Evolutionary conservation across 2,113 vertebrate genomes (phyloP).

Genomic region (Macrotus californicus): DNA sequence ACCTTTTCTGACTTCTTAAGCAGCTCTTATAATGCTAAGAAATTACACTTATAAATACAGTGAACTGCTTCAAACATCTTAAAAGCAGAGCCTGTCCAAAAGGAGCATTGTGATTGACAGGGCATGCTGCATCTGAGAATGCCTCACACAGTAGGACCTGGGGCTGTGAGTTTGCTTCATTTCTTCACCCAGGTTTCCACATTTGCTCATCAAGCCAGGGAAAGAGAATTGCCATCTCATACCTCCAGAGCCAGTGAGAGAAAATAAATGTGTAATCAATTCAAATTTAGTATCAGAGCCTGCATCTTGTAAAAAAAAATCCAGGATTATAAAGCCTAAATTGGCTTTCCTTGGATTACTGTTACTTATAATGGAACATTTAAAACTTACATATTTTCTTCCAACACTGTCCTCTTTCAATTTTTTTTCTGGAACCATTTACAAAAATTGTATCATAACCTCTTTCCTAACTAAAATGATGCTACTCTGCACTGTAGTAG

Average conservation of each 20-base stretch:
- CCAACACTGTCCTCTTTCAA: neutral
- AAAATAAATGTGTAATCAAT: too few species aligned
- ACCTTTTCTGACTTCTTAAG: neutral
- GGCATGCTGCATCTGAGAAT: fast-evolving
- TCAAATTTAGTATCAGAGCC: neutral
- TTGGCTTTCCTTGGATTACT: neutral
- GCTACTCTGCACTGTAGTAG: too few species aligned
- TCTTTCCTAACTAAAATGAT: neutral
- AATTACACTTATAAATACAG: neutral
- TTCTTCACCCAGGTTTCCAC: neutral
- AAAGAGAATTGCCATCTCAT: neutral
- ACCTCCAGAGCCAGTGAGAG: too few species aligned
- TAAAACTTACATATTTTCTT: neutral
- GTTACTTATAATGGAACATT: neutral
- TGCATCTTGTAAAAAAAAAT: neutral
- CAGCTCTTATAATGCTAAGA: neutral
- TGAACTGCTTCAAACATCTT: too few species aligned
- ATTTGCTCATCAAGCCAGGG: neutral
- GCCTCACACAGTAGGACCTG: neutral
- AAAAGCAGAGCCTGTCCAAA: neutral
- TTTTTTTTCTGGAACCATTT: neutral
- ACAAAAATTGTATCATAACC: neutral
- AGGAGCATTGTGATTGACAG: fast-evolving
- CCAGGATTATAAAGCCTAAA: neutral
- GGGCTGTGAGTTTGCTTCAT: neutral